phyloP scores from a whole-genome alignment of 23 tunicate genomes.

The Corella eumyota region DNA sequence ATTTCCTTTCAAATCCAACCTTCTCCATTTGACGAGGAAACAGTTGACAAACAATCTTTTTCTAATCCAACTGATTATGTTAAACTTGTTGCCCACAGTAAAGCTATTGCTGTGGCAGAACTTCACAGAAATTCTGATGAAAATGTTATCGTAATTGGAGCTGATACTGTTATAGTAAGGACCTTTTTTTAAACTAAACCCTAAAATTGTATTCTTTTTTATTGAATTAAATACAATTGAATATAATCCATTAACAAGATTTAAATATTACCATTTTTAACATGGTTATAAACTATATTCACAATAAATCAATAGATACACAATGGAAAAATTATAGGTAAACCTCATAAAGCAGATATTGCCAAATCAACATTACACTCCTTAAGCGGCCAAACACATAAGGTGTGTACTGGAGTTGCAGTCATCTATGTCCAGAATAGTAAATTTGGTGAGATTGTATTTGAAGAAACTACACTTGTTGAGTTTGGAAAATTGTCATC shows the following conservation, averaged over 20 bases:
- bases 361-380: slow-evolving; percentile 40
- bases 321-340: slow-evolving; percentile 58
- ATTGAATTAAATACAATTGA: neutral
- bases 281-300: too few species aligned
- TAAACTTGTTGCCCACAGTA: slow-evolving; percentile 35
- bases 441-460: slow-evolving; percentile 5
- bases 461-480: slow-evolving; percentile 53
- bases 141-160: slow-evolving; percentile 53
- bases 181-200: too few species aligned
- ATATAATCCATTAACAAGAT: neutral
- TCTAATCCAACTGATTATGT: slow-evolving; percentile 42
- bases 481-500: slow-evolving; percentile 27
- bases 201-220: too few species aligned
- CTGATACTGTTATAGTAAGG: slow-evolving; percentile 87
- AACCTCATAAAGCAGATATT: slow-evolving; percentile 56
- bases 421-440: slow-evolving; percentile 13
- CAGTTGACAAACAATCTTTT: slow-evolving; percentile 25
- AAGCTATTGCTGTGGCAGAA: slow-evolving; percentile 55
- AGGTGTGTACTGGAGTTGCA: slow-evolving; percentile 69
- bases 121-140: neutral
- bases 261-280: neutral
- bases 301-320: too few species aligned
- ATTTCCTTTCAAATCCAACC: too few species aligned
- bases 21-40: slow-evolving; percentile 82
- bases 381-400: slow-evolving; percentile 41